Evolutionary conservation across 1,140 invertebrate genomes (phyloP).

Genomic region (Stenopsyche tienmushanensis): DNA sequence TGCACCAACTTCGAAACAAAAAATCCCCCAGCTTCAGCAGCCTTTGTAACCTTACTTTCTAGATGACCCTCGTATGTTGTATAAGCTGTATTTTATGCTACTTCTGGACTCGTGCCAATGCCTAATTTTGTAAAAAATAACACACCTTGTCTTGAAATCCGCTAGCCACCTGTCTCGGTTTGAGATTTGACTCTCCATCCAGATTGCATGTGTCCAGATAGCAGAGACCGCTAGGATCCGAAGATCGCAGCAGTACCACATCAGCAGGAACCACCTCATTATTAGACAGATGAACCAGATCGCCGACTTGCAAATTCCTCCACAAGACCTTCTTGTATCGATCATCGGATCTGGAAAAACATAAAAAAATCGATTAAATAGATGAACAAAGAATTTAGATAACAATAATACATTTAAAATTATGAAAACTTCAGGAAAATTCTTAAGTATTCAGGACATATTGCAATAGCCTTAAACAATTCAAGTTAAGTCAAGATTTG

Average conservation of each 20-base stretch:
- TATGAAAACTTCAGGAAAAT: too few relatives aligned
- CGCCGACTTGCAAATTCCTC: constrained; percentile 90
- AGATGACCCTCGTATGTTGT: too few relatives aligned
- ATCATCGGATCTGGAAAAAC: constrained; percentile 69
- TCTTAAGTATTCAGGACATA: background rate
- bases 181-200: constrained; percentile 99
- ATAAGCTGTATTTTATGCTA: too few relatives aligned
- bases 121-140: too few relatives aligned
- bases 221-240: constrained; percentile 91
- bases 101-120: too few relatives aligned
- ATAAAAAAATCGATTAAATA: constrained; percentile 41
- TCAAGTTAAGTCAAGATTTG: too few relatives aligned
- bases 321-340: constrained; percentile 85
- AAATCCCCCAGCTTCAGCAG: too few relatives aligned
- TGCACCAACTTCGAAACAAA: too few relatives aligned
- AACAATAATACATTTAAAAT: too few relatives aligned
- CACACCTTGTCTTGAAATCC: constrained; percentile 68
- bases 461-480: background rate
- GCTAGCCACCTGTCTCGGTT: constrained; percentile 84
- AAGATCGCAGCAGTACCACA: constrained; percentile 84
- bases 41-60: too few relatives aligned
- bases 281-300: constrained; percentile 93
- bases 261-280: constrained; percentile 97
- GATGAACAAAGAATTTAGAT: background rate
- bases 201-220: constrained; percentile 98